These are phyloP conservation scores for Scaptomyza montana DNA, from an alignment of 1,140 invertebrate genomes.

Conservation along the genomic window DNA sequence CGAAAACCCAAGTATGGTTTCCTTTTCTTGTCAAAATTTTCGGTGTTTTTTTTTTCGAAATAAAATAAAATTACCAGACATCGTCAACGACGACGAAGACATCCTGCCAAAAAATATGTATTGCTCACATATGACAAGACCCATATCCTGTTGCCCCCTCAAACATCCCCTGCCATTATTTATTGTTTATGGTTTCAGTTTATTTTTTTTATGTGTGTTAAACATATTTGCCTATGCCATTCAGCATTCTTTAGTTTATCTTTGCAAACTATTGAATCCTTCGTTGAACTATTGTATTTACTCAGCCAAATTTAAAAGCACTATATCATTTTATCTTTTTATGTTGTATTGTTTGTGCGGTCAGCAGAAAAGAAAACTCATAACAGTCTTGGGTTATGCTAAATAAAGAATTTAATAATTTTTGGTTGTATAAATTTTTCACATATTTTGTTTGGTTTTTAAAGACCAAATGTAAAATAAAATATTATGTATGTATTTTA, in stretches of 20 bases:
- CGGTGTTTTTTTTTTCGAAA: slow-evolving; percentile 43
- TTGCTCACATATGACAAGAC: slow-evolving; percentile 18
- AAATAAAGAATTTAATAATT: too few relatives aligned
- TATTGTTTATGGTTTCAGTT: slow-evolving; percentile 59
- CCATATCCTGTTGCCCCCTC: neutral
- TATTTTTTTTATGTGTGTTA: neutral
- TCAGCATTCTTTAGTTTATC: slow-evolving; percentile 14
- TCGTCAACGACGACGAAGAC: slow-evolving; percentile 30
- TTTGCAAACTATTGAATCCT: slow-evolving; percentile 5
- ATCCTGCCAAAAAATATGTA: slow-evolving; percentile 42
- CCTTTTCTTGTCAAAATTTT: slow-evolving; percentile 16
- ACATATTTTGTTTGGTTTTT: too few relatives aligned
- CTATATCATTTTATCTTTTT: too few relatives aligned
- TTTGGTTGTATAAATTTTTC: too few relatives aligned
- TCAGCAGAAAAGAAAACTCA: too few relatives aligned
- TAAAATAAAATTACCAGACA: slow-evolving; percentile 75
- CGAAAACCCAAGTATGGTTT: slow-evolving; percentile 11
- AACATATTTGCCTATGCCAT: slow-evolving; percentile 12
- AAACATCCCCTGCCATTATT: slow-evolving; percentile 44
- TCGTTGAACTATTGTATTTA: slow-evolving; percentile 4
- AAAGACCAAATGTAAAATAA: too few relatives aligned
- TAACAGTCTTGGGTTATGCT: too few relatives aligned
- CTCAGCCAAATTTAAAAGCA: neutral
- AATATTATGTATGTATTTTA: too few relatives aligned
- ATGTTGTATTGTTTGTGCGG: too few relatives aligned